These are phyloP conservation scores for Astropecten irregularis DNA, from an alignment of 53 echinoderm and acorn worm species.

Conservation along the genomic window DNA sequence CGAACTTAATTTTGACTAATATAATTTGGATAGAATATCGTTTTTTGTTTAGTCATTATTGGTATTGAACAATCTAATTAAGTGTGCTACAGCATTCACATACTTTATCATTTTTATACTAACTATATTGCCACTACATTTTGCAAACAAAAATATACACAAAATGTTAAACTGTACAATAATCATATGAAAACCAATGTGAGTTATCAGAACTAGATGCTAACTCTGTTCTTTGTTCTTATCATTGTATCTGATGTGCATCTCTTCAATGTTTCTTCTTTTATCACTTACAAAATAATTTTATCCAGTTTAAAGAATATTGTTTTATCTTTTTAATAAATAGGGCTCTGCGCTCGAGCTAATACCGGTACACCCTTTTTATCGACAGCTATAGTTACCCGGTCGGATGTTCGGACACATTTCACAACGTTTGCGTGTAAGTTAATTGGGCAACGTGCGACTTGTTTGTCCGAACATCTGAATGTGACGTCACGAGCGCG, in stretches of 20 bases:
- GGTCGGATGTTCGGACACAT: too few species aligned
- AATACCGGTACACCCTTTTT: not conserved
- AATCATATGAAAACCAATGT: too few species aligned
- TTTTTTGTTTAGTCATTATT: not conserved
- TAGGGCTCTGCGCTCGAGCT: not conserved
- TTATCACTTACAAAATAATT: not conserved
- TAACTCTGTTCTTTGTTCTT: not conserved
- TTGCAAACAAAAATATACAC: slow-evolving; percentile 30
- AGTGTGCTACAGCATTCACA: not conserved
- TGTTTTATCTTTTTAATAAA: not conserved
- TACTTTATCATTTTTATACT: not conserved
- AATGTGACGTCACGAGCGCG: too few species aligned
- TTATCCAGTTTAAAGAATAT: not conserved
- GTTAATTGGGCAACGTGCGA: too few species aligned
- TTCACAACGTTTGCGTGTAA: too few species aligned
- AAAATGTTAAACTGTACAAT: slow-evolving; percentile 1
- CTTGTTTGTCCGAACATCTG: too few species aligned
- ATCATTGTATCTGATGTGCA: too few species aligned
- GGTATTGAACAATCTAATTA: not conserved
- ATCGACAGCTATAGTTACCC: too few species aligned
- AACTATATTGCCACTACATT: not conserved
- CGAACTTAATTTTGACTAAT: too few species aligned
- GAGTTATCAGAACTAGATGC: not conserved
- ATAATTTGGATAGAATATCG: too few species aligned
- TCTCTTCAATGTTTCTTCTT: not conserved